A percentile compares a stretch with the other conserved stretches of the same genome.
Evolutionary conservation across 2,113 vertebrate species (phyloP).

Genomic region (Thamnophis sirtalis): DNA sequence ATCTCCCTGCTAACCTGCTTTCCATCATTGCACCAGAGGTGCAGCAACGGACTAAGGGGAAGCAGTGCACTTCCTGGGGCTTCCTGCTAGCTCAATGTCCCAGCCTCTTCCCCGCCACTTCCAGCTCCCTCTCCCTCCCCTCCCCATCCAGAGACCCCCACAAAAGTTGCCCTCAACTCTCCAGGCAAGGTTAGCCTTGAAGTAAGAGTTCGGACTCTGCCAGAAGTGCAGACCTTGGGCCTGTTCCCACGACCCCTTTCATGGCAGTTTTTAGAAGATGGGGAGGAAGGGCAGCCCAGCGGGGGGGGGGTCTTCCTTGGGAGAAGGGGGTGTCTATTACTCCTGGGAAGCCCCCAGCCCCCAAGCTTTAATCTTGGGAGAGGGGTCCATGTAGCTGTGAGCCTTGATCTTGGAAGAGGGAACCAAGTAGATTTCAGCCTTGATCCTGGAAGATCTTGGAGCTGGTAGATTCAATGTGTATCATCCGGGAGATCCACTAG

Average conservation of each 20-base stretch:
- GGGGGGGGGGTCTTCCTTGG: neutral
- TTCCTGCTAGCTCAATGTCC: neutral
- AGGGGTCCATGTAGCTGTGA: neutral
- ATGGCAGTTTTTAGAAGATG: neutral
- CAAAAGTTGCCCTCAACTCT: neutral
- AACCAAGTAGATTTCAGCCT: neutral
- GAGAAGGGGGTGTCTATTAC: neutral
- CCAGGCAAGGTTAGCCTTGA: neutral
- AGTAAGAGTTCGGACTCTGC: no score
- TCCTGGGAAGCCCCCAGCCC: neutral
- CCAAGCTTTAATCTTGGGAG: neutral
- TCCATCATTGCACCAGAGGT: neutral
- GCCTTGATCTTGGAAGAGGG: neutral
- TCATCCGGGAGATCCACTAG: neutral
- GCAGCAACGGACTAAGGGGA: neutral
- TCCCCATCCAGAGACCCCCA: neutral
- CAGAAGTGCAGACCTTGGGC: neutral
- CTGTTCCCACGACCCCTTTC: neutral
- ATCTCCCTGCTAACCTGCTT: neutral
- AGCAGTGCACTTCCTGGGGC: neutral
- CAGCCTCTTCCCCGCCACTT: neutral
- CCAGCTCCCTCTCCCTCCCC: neutral
- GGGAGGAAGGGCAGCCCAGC: no score
- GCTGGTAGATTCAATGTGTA: neutral
- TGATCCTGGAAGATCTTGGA: neutral